phyloP scores from a whole-genome alignment of 2,113 vertebrate species.

The Pelmatolapia mariae region DNA sequence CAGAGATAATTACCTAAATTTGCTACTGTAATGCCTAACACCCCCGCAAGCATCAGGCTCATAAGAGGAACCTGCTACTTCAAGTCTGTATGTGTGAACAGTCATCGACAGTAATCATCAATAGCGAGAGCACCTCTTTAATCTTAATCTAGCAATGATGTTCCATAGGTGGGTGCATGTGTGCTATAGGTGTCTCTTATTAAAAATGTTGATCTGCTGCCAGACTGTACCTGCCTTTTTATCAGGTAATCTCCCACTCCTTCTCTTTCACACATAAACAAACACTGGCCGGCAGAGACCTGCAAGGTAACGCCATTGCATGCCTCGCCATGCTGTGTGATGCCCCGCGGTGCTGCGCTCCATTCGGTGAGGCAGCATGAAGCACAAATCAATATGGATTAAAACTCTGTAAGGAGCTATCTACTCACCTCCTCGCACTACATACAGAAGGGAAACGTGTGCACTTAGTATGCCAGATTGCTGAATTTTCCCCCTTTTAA shows the following conservation, averaged over 20 bases:
- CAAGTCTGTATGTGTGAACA: neutral
- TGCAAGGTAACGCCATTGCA: constrained; percentile 25
- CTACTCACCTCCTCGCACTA: neutral
- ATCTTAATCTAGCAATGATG: neutral
- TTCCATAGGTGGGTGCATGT: neutral
- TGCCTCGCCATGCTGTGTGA: constrained; percentile 23
- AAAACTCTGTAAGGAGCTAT: constrained; percentile 50
- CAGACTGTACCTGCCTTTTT: neutral
- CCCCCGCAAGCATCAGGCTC: neutral
- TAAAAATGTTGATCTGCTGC: neutral
- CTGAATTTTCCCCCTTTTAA: neutral
- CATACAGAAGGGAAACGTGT: neutral
- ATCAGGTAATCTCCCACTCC: neutral
- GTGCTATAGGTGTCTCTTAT: neutral
- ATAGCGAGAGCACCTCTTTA: neutral
- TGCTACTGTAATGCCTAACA: neutral
- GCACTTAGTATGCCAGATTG: neutral
- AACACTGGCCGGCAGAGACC: constrained; percentile 23
- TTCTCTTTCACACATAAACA: constrained; percentile 21
- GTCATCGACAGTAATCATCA: neutral
- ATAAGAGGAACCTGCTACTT: neutral
- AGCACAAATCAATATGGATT: constrained; percentile 66
- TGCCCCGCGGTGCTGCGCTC: constrained; percentile 33
- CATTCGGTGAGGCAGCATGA: constrained; percentile 56
- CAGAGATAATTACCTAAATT: constrained; percentile 4